Conservation (phyloP, 2,113 vertebrate genomes). For the Sus scrofa region DNA sequence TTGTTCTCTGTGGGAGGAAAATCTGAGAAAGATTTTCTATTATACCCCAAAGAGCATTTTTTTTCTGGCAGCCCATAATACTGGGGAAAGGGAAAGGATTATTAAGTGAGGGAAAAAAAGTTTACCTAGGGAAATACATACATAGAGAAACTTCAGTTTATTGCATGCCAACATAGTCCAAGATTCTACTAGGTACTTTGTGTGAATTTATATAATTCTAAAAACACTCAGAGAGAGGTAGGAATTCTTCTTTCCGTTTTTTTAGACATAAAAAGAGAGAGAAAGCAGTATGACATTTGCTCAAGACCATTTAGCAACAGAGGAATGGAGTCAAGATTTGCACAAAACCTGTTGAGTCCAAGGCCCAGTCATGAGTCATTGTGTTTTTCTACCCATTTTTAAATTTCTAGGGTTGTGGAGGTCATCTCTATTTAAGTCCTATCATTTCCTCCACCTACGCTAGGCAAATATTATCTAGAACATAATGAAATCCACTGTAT, state of each 20-base stretch:
- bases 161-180: background rate
- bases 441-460: background rate
- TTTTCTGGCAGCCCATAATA: slow-evolving; percentile 70
- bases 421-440: background rate
- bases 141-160: slow-evolving; percentile 16
- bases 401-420: slow-evolving; percentile 17
- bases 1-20: slow-evolving; percentile 83
- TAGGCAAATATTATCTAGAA: slow-evolving; percentile 10
- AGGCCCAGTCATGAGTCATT: background rate
- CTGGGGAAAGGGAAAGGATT: slow-evolving; percentile 66
- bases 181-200: background rate
- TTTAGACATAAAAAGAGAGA: background rate
- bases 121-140: slow-evolving; percentile 70
- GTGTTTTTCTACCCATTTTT: background rate
- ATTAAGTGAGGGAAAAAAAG: slow-evolving; percentile 72
- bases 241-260: slow-evolving; percentile 26
- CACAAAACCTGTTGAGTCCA: background rate
- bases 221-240: background rate
- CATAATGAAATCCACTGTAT: background rate
- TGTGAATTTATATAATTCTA: slow-evolving; percentile 50
- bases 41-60: slow-evolving; percentile 78
- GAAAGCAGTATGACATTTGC: background rate
- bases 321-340: background rate
- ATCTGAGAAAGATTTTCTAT: slow-evolving; percentile 81
- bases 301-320: background rate